Percentiles rank a stretch among this genome's conserved stretches.
These are phyloP conservation scores for Triplophysa bombifrons DNA, from an alignment of 2,797 vertebrate species.

Conservation along the genomic window DNA sequence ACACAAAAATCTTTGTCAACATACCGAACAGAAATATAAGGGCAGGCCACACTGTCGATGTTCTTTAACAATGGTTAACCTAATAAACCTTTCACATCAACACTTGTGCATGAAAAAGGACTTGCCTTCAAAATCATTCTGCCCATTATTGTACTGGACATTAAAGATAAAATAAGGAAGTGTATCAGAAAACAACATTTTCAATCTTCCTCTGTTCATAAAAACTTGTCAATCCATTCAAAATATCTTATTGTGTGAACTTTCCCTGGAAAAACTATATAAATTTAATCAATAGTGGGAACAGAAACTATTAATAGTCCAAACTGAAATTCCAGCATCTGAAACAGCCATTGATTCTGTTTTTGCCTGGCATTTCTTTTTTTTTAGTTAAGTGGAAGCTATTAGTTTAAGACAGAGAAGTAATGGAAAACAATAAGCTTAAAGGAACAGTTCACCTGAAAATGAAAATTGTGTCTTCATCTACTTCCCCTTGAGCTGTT, in stretches of 20 bases:
- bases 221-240: neutral
- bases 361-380: too few species aligned
- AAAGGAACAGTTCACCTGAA: too few species aligned
- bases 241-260: neutral
- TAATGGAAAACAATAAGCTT: neutral
- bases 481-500: too few species aligned
- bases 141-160: neutral
- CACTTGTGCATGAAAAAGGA: neutral
- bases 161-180: neutral
- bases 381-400: neutral
- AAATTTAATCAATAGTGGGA: neutral
- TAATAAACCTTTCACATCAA: neutral
- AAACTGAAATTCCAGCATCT: too few species aligned
- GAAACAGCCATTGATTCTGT: too few species aligned
- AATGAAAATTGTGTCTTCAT: too few species aligned
- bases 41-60: neutral
- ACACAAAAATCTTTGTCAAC: neutral
- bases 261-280: constrained; percentile 15
- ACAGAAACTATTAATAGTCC: neutral
- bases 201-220: neutral
- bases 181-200: neutral
- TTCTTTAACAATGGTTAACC: neutral
- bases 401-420: neutral
- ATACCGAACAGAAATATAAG: neutral
- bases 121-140: neutral